Evolutionary conservation across 2,888 invertebrate genomes (phyloP), one percentile per base, ranked within the genome.

Genomic region (Epistrophe grossulariae): DNA sequence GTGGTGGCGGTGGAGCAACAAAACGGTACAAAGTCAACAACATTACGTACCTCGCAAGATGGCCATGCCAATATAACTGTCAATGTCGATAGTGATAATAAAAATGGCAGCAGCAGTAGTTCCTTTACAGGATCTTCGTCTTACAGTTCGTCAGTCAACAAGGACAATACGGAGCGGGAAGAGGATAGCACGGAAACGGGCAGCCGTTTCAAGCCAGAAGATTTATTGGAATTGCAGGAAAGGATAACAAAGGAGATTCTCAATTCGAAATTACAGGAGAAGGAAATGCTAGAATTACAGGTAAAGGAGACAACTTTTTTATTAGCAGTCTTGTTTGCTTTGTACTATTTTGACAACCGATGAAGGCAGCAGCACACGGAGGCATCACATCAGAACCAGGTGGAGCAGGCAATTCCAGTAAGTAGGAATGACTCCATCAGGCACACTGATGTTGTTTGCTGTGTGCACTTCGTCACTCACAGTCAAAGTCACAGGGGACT

Each of bases 221-320:
- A 92, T 89, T 91, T 93, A 89, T 89, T 93, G 72, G 93, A 93
- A 89, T 90, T 93, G 74, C 92, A 93, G 84, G 92, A 93, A 88
- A 93, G 93, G 84, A 93, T 93, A 74, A 91, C 93, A 84, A 93
- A 93, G 89, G 93, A 93, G 90, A 93, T 93, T 89, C 90, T 92
- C 76, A 93, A 92, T 89, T 92, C 93, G 31, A 93, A 93, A 90
- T 90, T 93, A 80, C 91, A 93, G 88, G 92, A 92, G 90, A 92
- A 91, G 87, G 92, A 92, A 90, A 92, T 93, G 92, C 89, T 92
- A 38, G 92, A 92, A 88, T 88, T 93, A 81, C 92, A 93, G 92
- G 93, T 93, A 90, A 87, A 72, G 70, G 45, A 59, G 43, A 74
- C 7, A 82, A 82, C 57, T 82, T 84, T 82, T 84, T 78, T 82